Evolutionary conservation across 2,888 invertebrate species (phyloP).

Genomic region (Yponomeuta plumbellus): DNA sequence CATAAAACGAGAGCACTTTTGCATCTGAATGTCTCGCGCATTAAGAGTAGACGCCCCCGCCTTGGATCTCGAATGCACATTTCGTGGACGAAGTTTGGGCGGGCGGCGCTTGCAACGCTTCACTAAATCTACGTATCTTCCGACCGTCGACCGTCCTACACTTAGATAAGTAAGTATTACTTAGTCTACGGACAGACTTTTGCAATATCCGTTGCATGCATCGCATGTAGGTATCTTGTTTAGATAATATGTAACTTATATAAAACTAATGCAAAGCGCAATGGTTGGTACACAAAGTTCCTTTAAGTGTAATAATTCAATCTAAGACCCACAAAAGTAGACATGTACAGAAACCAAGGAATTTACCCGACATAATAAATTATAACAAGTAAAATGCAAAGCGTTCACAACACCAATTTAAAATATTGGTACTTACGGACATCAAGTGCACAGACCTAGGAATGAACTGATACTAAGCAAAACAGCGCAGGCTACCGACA

Average conservation of each 20-base stretch:
- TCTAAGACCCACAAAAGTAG: too few relatives aligned
- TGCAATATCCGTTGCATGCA: neutral
- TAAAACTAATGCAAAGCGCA: too few relatives aligned
- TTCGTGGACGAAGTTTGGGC: conserved; percentile 14
- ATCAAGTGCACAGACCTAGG: neutral
- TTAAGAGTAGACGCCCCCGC: neutral
- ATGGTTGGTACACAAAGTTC: too few relatives aligned
- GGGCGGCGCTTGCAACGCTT: conserved; percentile 21
- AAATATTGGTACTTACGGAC: neutral
- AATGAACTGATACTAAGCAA: neutral
- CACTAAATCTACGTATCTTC: conserved; percentile 18
- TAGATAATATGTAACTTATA: neutral
- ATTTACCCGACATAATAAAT: too few relatives aligned
- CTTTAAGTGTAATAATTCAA: too few relatives aligned
- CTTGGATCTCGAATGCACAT: neutral
- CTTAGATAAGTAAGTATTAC: neutral
- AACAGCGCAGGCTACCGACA: neutral
- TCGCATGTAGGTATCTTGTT: neutral
- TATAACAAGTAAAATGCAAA: too few relatives aligned
- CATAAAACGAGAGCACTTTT: too few relatives aligned
- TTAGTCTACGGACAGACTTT: neutral
- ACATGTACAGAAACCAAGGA: too few relatives aligned
- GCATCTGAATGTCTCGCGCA: neutral
- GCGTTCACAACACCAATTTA: neutral
- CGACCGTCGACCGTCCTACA: neutral